Percentiles rank a stretch among this genome's conserved stretches.
Conservation (phyloP, 64 coral and sea anemone species). For the Actinia tenebrosa region DNA sequence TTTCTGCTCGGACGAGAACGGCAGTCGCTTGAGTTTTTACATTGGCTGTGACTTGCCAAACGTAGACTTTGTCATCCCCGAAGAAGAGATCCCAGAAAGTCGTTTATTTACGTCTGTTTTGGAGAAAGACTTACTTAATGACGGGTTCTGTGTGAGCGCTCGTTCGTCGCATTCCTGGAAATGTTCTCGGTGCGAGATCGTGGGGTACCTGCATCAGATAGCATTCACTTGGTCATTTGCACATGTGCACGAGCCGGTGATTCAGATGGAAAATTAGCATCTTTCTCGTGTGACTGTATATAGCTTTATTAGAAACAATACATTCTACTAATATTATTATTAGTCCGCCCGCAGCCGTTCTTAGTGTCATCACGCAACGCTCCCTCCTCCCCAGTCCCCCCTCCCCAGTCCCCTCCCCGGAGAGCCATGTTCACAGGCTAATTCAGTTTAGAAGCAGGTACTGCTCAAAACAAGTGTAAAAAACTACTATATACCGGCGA, state of each 20-base stretch:
- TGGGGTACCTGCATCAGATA: slow-evolving; percentile 65
- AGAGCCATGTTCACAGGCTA: no score
- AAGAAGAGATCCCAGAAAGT: slow-evolving; percentile 64
- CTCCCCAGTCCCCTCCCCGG: no score
- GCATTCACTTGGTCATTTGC: slow-evolving; percentile 52
- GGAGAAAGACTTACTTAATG: slow-evolving; percentile 77
- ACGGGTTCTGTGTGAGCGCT: slow-evolving; percentile 86
- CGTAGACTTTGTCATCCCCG: slow-evolving; percentile 67
- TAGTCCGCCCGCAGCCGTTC: no score
- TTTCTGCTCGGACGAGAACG: slow-evolving; percentile 53
- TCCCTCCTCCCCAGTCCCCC: no score
- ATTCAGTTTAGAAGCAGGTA: no score
- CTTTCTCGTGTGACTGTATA: not conserved
- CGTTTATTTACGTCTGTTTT: slow-evolving; percentile 68
- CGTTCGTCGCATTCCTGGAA: slow-evolving; percentile 76
- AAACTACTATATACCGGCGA: no score
- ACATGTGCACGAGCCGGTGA: not conserved
- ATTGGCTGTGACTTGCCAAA: slow-evolving; percentile 56
- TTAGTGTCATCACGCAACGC: no score
- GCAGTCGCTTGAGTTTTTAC: slow-evolving; percentile 41
- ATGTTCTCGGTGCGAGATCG: slow-evolving; percentile 54
- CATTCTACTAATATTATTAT: no score
- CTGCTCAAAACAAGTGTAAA: no score
- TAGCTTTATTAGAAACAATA: not conserved
- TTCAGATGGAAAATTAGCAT: not conserved